Evolutionary conservation across 2,113 vertebrate genomes (phyloP), one percentile per base, ranked within the genome.

Genomic region (Prionailurus viverrinus): DNA sequence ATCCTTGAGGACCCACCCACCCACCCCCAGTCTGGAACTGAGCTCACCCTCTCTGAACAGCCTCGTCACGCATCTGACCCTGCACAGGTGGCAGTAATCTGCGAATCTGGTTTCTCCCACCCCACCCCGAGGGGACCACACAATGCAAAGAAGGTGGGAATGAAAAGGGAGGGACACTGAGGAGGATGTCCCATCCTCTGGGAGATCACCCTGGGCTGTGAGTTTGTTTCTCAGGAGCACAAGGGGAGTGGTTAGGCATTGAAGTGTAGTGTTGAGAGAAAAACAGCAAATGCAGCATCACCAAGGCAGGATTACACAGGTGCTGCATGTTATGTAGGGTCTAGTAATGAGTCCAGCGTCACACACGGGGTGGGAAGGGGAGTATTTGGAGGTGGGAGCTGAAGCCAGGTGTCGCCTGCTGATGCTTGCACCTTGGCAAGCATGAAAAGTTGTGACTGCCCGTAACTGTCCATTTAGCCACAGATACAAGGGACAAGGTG

Each of bases 171-270:
- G n/a, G 0, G 2, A 21, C 58, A 7, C 45, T 51, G 31, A 63
- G 29, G 16, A 29, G 12, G 36, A 58, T 29, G 74, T 16, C 25
- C 74, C 0, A 2, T 4, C 51, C 31, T 65, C 36, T 14, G 48
- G 21, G 21, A 23, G 27, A 15, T 19, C 14, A 27, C 21, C 2
- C 2, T 61, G 36, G 65, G 5, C 8, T 73, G 0, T 63, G 36
- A 91, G 88, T 18, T 31, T 69, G n/a, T 65, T 36, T 88, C 58
- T 81, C 39, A 19, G 48, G 33, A 65, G n/a, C 45, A 14, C 19
- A 74, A 86, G 5, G 31, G 13, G 12, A 27, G 15, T 48, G 23
- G 18, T 51, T 33, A 29, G 65, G 19, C 48, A 61, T 13, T 16
- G 9, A 63, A 12, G 21, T 7, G 4, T 21, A 36, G 10, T 41